Base-by-base conservation (phyloP, 2,888 invertebrate species). In the Caenorhabditis imperialis region DNA sequence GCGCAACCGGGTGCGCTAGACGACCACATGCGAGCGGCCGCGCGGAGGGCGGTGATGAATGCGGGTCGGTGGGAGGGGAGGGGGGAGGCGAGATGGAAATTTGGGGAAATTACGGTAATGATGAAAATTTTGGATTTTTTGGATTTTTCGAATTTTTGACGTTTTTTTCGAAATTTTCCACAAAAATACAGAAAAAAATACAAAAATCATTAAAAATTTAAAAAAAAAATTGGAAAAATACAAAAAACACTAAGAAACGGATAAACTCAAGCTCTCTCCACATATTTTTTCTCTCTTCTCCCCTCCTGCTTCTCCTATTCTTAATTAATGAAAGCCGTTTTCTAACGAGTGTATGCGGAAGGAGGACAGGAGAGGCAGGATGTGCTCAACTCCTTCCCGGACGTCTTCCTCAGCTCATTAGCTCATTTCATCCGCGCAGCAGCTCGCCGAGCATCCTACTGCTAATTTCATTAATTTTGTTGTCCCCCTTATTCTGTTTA, bases 381-480 rank as follows among this genome's bases (percentile, higher is more conserved):
- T 40, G 30, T 55, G 40, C 27, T 22, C 23, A 38, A 22, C 51
- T 20, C 25, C 40, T 18, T 40, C 53, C 5, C 16, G 12, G 23
- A 8, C 50, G 50, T 25, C 51, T 48, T 60, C n/a, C 23, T 38
- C 25, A 23, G 61, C 72, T 72, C 72, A 72, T 72, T 72, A 72
- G 72, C 72, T 72, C 63, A 72, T 72, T 72, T 72, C 63, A 72
- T 72, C 58, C 30, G 10, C n/a, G n/a, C n/a, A n/a, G n/a, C n/a
- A n/a, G n/a, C n/a, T n/a, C n/a, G n/a, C n/a, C n/a, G n/a, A n/a
- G n/a, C 30, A 30, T 30, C 30, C 62, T 63, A 37, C 58, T 63
- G 58, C 72, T 72, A 72, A 72, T 72, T 72, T 63, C 61, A 72
- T 72, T 72, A 72, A 72, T 72, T 72, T 72, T 63, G 55, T 40